These are phyloP conservation scores for Iselma pallidipennis DNA, from an alignment of 2,888 invertebrate genomes.

Conservation along the genomic window DNA sequence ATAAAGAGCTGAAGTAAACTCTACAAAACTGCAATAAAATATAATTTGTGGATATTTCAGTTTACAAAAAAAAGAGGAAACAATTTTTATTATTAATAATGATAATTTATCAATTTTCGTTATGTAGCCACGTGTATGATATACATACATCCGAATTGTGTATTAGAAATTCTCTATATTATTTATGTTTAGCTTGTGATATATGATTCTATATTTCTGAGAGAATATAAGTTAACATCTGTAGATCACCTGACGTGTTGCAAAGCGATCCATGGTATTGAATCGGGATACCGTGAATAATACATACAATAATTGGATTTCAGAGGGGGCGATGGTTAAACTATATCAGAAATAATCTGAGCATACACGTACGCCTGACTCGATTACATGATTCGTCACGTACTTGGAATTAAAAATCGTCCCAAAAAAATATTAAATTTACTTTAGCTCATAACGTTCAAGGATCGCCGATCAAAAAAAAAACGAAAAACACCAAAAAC, in stretches of 20 bases:
- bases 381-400: conserved; percentile 35
- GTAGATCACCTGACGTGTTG: conserved; percentile 32
- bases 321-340: conserved; percentile 24
- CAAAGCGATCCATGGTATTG: conserved; percentile 31
- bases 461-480: conserved; percentile 7
- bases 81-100: conserved; percentile 27
- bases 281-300: conserved; percentile 34
- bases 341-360: conserved; percentile 34
- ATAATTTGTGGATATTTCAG: neutral
- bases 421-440: conserved; percentile 25
- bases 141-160: conserved; percentile 35
- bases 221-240: conserved; percentile 35
- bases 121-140: conserved; percentile 28
- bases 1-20: no score
- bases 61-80: conserved; percentile 4
- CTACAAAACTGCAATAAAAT: no score
- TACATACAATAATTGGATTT: conserved; percentile 36
- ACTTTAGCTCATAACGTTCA: conserved; percentile 11
- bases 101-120: conserved; percentile 27
- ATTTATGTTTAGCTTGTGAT: conserved; percentile 36
- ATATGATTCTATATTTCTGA: conserved; percentile 36
- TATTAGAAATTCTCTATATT: conserved; percentile 36
- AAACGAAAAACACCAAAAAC: no score
- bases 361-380: conserved; percentile 29
- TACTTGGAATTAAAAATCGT: conserved; percentile 34